Conservation (phyloP, 2,888 invertebrate species). For the Neoascia interrupta region DNA sequence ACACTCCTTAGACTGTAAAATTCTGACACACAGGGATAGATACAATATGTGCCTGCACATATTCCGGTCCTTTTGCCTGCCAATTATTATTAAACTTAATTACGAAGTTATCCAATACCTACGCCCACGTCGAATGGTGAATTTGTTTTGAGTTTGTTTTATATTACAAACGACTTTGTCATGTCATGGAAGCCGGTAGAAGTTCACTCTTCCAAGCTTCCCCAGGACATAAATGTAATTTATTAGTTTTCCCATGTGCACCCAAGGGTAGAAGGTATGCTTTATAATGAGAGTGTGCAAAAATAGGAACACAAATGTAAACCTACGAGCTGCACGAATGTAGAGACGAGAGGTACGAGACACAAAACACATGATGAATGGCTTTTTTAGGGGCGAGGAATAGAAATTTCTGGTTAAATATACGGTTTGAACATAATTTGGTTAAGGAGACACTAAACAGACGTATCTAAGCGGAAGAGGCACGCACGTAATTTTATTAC, state of each 20-base stretch:
- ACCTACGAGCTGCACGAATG: conserved; percentile 32
- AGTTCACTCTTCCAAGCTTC: background rate
- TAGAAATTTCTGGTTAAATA: no score
- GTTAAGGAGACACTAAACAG: conserved; percentile 40
- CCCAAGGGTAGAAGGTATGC: background rate
- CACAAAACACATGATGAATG: conserved; percentile 19
- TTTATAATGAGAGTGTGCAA: conserved; percentile 13
- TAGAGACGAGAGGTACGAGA: background rate
- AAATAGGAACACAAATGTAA: conserved; percentile 31
- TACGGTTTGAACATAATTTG: conserved; percentile 8
- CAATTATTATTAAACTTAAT: conserved; percentile 22
- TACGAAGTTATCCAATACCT: background rate
- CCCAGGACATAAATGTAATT: conserved; percentile 8
- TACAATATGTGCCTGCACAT: background rate
- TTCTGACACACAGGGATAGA: conserved; percentile 18
- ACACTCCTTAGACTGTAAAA: background rate
- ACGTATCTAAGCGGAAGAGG: conserved; percentile 30
- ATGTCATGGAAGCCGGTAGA: background rate
- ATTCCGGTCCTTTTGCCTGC: no score
- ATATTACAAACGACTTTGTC: background rate
- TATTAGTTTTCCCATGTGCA: conserved; percentile 3
- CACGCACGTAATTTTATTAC: conserved; percentile 49
- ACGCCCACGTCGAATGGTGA: no score
- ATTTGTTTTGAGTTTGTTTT: conserved; percentile 14
- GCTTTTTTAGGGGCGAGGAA: conserved; percentile 4